Evolutionary conservation across 1,140 invertebrate genomes (phyloP).

Genomic region (Drosophila kepulauana): DNA sequence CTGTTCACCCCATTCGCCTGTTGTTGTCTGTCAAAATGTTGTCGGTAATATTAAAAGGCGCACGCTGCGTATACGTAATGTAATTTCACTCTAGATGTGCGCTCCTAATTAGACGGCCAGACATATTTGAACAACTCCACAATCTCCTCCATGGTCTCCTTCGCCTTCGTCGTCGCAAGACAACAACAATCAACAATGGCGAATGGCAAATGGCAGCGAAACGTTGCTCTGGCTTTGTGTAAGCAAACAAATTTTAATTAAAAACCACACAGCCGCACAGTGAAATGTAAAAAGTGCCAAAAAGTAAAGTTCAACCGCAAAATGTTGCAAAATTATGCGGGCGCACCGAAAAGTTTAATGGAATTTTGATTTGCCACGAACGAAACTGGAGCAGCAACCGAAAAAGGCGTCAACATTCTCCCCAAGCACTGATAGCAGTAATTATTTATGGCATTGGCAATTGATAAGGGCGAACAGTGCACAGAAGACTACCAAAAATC

Average conservation of each 20-base stretch:
- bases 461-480: slow-evolving; percentile 23
- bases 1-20: background rate
- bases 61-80: slow-evolving; percentile 54
- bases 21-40: slow-evolving; percentile 53
- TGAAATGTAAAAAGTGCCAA: slow-evolving; percentile 57
- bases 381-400: slow-evolving; percentile 9
- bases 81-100: slow-evolving; percentile 42
- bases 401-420: slow-evolving; percentile 43
- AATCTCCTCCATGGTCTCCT: too few relatives aligned
- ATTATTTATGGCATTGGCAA: slow-evolving; percentile 41
- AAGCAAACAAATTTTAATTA: slow-evolving; percentile 63
- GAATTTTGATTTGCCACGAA: slow-evolving; percentile 52
- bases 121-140: slow-evolving; percentile 31
- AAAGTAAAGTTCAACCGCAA: slow-evolving; percentile 63
- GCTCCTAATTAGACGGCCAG: slow-evolving; percentile 52
- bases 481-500: background rate
- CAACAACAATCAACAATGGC: slow-evolving; percentile 47
- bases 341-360: slow-evolving; percentile 58
- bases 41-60: slow-evolving; percentile 52
- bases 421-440: slow-evolving; percentile 29
- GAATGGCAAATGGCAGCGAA: slow-evolving; percentile 49
- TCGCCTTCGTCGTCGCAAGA: slow-evolving; percentile 13
- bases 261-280: slow-evolving; percentile 45
- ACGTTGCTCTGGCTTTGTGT: slow-evolving; percentile 38
- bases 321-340: slow-evolving; percentile 74